Percentiles rank a stretch among this genome's conserved stretches.
Evolutionary conservation across 1,140 invertebrate genomes (phyloP).

Genomic region (Apis florea): DNA sequence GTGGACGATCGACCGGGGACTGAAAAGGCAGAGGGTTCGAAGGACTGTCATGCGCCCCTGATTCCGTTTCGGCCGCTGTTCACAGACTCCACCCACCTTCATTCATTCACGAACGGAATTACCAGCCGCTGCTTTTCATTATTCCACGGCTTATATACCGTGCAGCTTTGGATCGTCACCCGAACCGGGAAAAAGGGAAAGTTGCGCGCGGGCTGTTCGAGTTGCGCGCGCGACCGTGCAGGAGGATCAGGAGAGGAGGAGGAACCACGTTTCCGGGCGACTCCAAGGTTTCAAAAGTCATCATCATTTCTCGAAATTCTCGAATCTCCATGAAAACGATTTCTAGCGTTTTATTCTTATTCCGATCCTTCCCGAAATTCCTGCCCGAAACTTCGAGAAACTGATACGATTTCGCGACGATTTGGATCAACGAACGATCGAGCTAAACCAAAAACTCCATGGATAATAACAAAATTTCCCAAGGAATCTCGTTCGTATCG

Average conservation of each 20-base stretch:
- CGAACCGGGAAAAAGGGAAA: conserved; percentile 43
- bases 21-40: conserved; percentile 60
- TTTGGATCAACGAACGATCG: background rate
- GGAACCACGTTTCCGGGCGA: background rate
- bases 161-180: conserved; percentile 34
- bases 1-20: conserved; percentile 61
- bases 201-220: conserved; percentile 26
- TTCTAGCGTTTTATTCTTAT: too few species aligned
- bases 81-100: conserved; percentile 59
- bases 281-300: background rate
- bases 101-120: conserved; percentile 60
- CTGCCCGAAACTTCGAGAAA: background rate
- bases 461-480: too few species aligned
- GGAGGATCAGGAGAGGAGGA: background rate
- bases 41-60: conserved; percentile 64
- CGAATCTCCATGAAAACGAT: too few species aligned
- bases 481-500: background rate
- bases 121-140: conserved; percentile 47
- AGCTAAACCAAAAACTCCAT: too few species aligned
- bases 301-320: background rate
- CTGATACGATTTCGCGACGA: background rate
- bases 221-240: background rate
- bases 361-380: too few species aligned
- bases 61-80: conserved; percentile 59
- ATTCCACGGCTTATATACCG: conserved; percentile 23